phyloP scores from a whole-genome alignment of 2,888 invertebrate species.

The Arrhopalites spinosus region DNA sequence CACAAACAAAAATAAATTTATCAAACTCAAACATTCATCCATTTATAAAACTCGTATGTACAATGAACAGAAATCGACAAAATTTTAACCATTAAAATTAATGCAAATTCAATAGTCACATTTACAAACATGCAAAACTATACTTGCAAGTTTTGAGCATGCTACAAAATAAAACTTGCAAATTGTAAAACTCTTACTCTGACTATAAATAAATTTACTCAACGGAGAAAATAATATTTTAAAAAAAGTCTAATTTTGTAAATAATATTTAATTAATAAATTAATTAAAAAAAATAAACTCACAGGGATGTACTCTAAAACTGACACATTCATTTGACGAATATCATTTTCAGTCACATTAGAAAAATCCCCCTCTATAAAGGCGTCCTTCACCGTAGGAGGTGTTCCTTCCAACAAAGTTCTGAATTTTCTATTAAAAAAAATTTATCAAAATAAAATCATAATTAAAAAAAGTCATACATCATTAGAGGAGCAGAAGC shows the following conservation, averaged over 20 bases:
- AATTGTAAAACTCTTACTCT: no score
- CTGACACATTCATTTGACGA: constrained; percentile 47
- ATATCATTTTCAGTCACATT: constrained; percentile 51
- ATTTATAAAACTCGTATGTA: no score
- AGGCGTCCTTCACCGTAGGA: constrained; percentile 49
- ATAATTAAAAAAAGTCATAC: not conserved
- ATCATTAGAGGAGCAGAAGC: not conserved
- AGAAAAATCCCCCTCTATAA: constrained; percentile 50
- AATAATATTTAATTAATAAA: no score
- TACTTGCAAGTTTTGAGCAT: no score
- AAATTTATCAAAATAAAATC: no score
- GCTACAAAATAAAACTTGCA: no score
- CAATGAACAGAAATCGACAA: not conserved
- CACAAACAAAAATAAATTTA: not conserved
- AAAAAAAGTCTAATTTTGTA: no score
- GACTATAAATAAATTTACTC: no score
- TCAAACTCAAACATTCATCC: constrained; percentile 11
- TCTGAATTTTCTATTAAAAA: constrained; percentile 34
- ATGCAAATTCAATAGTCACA: no score
- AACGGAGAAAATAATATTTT: no score
- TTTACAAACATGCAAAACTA: no score
- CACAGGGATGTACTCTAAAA: constrained; percentile 53
- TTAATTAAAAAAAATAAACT: no score
- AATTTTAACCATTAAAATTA: not conserved
- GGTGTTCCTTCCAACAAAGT: constrained; percentile 38